phyloP scores from a whole-genome alignment of 2,797 vertebrate species.

The Spinibarbus caldwelli region DNA sequence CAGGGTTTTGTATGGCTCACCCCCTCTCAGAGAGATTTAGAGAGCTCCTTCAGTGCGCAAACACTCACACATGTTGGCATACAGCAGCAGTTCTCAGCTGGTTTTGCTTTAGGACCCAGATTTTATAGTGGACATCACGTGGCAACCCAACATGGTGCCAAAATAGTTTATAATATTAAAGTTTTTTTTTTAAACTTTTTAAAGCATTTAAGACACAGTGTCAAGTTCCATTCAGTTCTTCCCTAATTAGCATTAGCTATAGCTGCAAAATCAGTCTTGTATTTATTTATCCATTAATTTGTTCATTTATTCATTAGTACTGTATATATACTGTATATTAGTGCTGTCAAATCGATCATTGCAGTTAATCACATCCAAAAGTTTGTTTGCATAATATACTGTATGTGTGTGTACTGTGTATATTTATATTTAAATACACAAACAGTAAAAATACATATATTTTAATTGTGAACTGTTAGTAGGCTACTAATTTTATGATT shows the following conservation, averaged over 20 bases:
- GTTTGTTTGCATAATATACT: too few species aligned
- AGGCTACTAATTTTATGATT: too few species aligned
- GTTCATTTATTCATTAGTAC: not conserved
- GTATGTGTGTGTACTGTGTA: too few species aligned
- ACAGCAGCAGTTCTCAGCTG: constrained; percentile 1
- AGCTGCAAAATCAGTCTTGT: not conserved
- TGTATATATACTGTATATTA: not conserved
- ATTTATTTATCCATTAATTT: not conserved
- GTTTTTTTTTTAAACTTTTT: too few species aligned
- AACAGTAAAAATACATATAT: too few species aligned
- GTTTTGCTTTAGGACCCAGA: not conserved
- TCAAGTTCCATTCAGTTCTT: not conserved
- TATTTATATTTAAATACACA: too few species aligned
- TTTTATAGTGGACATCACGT: not conserved
- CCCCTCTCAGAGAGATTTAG: constrained; percentile 28
- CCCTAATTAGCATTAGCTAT: not conserved
- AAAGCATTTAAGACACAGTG: not conserved
- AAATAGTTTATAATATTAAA: not conserved
- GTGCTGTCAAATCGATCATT: too few species aligned
- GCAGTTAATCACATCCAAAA: not conserved
- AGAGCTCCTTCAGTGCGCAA: constrained; percentile 46
- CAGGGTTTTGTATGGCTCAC: constrained; percentile 46
- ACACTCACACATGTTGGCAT: constrained; percentile 18
- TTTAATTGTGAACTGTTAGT: too few species aligned
- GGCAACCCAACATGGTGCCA: not conserved